Percentiles rank a stretch among this genome's conserved stretches.
Conservation (phyloP, 2,888 invertebrate species). For the Drosophila peninsularis region DNA sequence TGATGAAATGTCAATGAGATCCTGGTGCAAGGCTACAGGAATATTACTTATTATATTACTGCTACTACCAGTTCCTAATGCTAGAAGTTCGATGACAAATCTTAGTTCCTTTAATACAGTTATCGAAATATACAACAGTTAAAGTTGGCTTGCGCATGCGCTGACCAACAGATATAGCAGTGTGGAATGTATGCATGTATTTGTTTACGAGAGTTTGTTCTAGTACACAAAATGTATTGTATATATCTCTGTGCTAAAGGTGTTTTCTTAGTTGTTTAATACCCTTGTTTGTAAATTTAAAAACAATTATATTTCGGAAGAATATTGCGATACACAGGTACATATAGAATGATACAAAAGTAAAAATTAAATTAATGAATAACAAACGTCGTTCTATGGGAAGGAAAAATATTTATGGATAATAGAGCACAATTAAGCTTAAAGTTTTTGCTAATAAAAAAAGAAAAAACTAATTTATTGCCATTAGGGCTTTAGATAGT, state of each 20-base stretch:
- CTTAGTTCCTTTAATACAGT: not conserved
- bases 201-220: slow-evolving; percentile 62
- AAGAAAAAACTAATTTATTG: no score
- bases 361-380: not conserved
- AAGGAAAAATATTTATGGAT: not conserved
- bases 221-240: slow-evolving; percentile 51
- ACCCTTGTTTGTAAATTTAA: not conserved
- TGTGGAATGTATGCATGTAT: slow-evolving; percentile 65
- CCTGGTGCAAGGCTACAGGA: not conserved
- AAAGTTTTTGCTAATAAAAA: no score
- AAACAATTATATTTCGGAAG: not conserved
- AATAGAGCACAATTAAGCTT: no score
- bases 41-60: not conserved
- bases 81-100: not conserved
- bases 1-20: no score
- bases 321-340: not conserved
- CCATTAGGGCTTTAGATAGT: not conserved
- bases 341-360: not conserved
- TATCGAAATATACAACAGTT: not conserved
- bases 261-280: slow-evolving; percentile 43
- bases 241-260: slow-evolving; percentile 50
- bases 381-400: not conserved
- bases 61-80: not conserved
- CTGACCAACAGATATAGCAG: slow-evolving; percentile 1
- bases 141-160: slow-evolving; percentile 52